phyloP scores from a whole-genome alignment of 2,797 vertebrate genomes.

The Phrynocephalus forsythii region DNA sequence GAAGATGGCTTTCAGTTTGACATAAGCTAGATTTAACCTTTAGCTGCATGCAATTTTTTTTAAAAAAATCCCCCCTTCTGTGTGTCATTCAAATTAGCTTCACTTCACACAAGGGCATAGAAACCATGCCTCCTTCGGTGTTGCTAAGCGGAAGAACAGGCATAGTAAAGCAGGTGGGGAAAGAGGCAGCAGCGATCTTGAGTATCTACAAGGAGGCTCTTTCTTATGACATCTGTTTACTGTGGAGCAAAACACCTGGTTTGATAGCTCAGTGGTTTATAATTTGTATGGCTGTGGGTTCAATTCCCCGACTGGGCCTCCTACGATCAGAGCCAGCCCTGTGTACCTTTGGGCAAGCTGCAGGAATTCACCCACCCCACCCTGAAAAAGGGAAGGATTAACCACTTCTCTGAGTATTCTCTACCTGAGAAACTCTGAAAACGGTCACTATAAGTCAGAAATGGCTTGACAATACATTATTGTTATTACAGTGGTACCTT shows the following conservation, averaged over 20 bases:
- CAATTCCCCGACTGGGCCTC: no score
- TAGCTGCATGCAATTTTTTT: not conserved
- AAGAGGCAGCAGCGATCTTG: not conserved
- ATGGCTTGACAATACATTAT: no score
- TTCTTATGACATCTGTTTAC: not conserved
- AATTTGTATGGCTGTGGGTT: no score
- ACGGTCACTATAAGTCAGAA: no score
- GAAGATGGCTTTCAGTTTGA: constrained; percentile 15
- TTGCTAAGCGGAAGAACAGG: not conserved
- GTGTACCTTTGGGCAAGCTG: no score
- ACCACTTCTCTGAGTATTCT: no score
- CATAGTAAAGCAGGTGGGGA: not conserved
- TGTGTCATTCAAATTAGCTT: constrained; percentile 11
- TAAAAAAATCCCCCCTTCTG: not conserved
- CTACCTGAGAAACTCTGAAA: no score
- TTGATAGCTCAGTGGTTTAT: no score
- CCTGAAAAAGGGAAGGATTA: no score
- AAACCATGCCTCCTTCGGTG: not conserved
- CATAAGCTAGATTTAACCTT: constrained; percentile 23
- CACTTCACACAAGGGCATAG: not conserved
- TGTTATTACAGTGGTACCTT: no score
- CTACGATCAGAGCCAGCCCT: no score
- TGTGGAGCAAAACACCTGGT: not conserved
- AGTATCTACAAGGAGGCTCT: not conserved
- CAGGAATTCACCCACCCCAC: no score